Percentiles rank a stretch among this genome's conserved stretches.
phyloP scores from a whole-genome alignment of 2,113 vertebrate genomes.

The Chrysochloris asiatica region DNA sequence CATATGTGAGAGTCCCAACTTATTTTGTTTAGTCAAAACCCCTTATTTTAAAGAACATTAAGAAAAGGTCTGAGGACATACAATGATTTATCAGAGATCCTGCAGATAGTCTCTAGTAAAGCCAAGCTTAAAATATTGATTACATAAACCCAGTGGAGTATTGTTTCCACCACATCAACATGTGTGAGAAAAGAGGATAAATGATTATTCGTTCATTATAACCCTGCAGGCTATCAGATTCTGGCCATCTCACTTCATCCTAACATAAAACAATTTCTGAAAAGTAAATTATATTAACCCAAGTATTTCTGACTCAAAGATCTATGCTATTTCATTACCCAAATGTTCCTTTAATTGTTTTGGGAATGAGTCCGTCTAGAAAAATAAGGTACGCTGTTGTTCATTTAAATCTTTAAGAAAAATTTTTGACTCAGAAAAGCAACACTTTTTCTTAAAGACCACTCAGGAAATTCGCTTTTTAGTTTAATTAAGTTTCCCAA shows the following conservation, averaged over 20 bases:
- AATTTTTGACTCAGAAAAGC: neutral
- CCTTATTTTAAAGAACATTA: slow-evolving; percentile 18
- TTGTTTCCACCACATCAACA: neutral
- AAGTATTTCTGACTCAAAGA: neutral
- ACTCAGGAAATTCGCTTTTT: slow-evolving; percentile 19
- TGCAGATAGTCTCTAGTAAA: neutral
- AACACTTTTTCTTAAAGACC: neutral
- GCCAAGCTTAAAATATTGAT: neutral
- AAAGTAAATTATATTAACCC: neutral
- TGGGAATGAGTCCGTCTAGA: neutral
- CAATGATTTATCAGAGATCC: slow-evolving; percentile 22
- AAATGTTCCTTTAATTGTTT: slow-evolving; percentile 8
- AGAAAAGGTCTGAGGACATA: neutral
- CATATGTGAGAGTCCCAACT: neutral
- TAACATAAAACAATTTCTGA: slow-evolving; percentile 3
- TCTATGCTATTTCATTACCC: neutral
- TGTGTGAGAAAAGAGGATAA: neutral
- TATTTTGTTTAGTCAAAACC: slow-evolving; percentile 12
- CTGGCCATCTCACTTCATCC: neutral
- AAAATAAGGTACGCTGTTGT: neutral
- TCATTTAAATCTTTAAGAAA: slow-evolving; percentile 22
- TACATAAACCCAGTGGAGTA: neutral
- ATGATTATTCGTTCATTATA: neutral
- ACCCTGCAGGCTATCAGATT: neutral
- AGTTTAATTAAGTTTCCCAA: slow-evolving; percentile 41